Evolutionary conservation across 2,113 vertebrate genomes (phyloP), one percentile per base, ranked within the genome.

Genomic region (Chascanopsetta lugubris): DNA sequence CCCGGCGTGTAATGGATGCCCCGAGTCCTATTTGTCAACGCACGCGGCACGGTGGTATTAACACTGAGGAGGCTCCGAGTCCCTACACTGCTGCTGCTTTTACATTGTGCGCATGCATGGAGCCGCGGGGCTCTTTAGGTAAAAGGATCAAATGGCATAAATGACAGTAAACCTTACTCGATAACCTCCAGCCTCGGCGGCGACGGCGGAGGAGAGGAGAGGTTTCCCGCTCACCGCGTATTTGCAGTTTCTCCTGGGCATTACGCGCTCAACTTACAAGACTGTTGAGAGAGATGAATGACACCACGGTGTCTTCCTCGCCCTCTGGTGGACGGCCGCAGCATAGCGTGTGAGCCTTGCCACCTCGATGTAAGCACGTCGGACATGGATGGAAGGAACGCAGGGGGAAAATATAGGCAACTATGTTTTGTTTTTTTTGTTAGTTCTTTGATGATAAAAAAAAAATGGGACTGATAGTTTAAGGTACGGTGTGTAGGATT

Each of bases 111-210:
- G 15, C 34, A 48, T 43, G 36, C 34, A 50, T 59, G 51, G 29
- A 53, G 67, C 27, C 48, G 49, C n/a, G 62, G 46, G 56, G 56
- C 64, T 79, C 65, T 63, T 77, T 5, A 38, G 34, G 15, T 38
- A 38, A 38, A 38, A 38, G 34, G 34, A 38, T 38, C 34, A 38
- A 38, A 38, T 38, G 34, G 34, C 34, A 38, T 38, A 15, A 38
- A 38, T 38, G 12, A 38, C 34, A 38, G 34, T 38, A 38, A 17
- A 15, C 15, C 46, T 43, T 61, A 55, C 65, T 63, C 60, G 38
- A 57, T 55, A 36, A 38, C 34, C 34, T 9, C 32, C 40, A 42
- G 24, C 54, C 21, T 49, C 24, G 2, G 29, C 26, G 11, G 40
- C 17, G 29, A 75, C 48, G 32, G n/a, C n/a, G n/a, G n/a, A 2